Percentiles rank a stretch among this genome's conserved stretches.
phyloP scores from a whole-genome alignment of 2,113 vertebrate species.

The Mormyrus iriodes region DNA sequence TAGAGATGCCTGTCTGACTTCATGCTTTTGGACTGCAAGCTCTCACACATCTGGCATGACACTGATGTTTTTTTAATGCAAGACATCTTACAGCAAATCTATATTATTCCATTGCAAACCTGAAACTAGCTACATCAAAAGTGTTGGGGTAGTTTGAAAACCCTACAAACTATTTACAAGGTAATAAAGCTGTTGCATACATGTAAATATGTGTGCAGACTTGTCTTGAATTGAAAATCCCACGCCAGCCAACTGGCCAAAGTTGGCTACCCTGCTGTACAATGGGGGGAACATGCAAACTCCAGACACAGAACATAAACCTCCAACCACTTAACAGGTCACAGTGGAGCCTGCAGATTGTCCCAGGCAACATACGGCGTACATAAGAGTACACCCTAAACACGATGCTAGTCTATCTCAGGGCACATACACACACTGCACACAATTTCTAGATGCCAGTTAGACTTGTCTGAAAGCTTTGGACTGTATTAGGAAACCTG shows the following conservation, averaged over 20 bases:
- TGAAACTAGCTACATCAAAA: background rate
- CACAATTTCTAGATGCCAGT: background rate
- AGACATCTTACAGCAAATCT: background rate
- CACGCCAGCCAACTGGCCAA: background rate
- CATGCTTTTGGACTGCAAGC: background rate
- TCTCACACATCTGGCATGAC: background rate
- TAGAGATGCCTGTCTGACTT: background rate
- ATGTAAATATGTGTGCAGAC: no score
- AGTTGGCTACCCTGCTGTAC: background rate
- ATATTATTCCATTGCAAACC: background rate
- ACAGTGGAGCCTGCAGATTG: background rate
- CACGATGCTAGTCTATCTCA: background rate
- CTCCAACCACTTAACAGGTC: background rate
- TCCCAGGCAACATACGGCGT: background rate
- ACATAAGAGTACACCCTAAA: background rate
- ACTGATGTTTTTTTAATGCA: background rate
- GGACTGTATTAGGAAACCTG: background rate
- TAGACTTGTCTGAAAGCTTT: background rate
- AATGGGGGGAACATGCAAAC: background rate
- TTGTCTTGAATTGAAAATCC: no score
- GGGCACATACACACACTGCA: background rate
- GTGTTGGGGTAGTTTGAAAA: background rate
- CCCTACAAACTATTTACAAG: background rate
- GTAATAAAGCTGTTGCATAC: background rate
- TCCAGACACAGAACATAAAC: background rate